Evolutionary conservation across 2,113 vertebrate genomes (phyloP), one percentile per base, ranked within the genome.

Genomic region (Nannobrachium achirus): DNA sequence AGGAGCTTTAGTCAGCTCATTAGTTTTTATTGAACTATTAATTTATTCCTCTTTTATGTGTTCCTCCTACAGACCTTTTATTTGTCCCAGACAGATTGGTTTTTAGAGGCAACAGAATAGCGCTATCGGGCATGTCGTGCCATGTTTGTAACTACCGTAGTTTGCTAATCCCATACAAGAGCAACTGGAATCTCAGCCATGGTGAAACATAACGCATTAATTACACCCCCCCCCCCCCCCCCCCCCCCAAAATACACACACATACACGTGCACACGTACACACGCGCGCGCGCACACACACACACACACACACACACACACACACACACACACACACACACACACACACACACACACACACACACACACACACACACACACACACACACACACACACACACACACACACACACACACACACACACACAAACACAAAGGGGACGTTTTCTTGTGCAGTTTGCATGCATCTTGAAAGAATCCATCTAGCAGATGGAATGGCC

Each of bases 361-460:
- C 48, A 50, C 48, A 50, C 14, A 50, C n/a, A 50, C 10, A 50
- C 48, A 50, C 64, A 69, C 16, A 73, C 11, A 33, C 25, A 51
- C 61, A 39, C 48, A 18, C 46, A 40, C 62, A 64, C 48, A 51
- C 63, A 65, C 38, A 53, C 48, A 71, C 33, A 41, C 55, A 39
- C 19, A n/a, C 10, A 33, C 57, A 40, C 57, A 19, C 56, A 73
- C 62, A 55, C 13, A 60, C 20, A 64, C n/a, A n/a, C 57, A 56
- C 72, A 53, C 56, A 50, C n/a, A n/a, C n/a, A n/a, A n/a, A n/a
- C 7, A 49, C 63, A 62, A 51, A 71, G 13, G 7, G 20, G 2
- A 60, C 44, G 18, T 68, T 73, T 64, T 63, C 63, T 57, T 11
- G 7, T 0, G 25, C 33, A 66, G 65, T 72, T 64, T 9, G 16